Conservation (phyloP, 1,140 invertebrate genomes). For the Oreohelix idahoensis region DNA sequence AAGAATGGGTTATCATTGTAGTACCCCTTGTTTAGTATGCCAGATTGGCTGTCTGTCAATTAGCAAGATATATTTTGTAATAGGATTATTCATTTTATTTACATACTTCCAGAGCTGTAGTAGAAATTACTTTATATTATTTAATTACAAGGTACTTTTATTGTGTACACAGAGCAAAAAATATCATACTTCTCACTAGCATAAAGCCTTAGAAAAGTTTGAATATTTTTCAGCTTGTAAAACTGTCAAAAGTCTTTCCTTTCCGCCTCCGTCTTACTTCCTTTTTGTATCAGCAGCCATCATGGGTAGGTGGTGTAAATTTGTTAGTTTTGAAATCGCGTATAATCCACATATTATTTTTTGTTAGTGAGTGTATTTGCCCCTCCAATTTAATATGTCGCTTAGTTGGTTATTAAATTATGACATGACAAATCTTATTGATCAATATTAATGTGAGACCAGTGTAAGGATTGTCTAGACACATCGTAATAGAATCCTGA, state of each 20-base stretch:
- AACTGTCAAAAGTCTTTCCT: background rate
- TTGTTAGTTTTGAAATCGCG: background rate
- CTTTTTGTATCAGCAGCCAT: slow-evolving; percentile 10
- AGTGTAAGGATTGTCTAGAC: background rate
- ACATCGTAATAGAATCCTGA: background rate
- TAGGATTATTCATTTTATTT: no score
- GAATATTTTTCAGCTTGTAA: background rate
- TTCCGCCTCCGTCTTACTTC: background rate
- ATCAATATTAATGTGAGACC: background rate
- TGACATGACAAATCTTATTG: background rate
- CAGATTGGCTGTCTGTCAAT: no score
- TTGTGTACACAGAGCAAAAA: no score
- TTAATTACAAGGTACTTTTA: no score
- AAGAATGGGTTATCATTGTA: no score
- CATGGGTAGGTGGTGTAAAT: slow-evolving; percentile 4
- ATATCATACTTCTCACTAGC: no score
- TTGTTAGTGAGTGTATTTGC: background rate
- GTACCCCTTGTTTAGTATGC: no score
- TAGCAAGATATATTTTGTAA: no score
- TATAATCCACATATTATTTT: background rate
- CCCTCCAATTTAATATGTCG: background rate
- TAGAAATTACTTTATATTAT: no score
- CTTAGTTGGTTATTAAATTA: background rate
- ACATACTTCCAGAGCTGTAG: no score
- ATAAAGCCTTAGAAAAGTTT: no score